A percentile compares a stretch with the other conserved stretches of the same genome.
These are phyloP conservation scores for Spinibarbus caldwelli DNA, from an alignment of 2,797 vertebrate genomes.

Conservation along the genomic window DNA sequence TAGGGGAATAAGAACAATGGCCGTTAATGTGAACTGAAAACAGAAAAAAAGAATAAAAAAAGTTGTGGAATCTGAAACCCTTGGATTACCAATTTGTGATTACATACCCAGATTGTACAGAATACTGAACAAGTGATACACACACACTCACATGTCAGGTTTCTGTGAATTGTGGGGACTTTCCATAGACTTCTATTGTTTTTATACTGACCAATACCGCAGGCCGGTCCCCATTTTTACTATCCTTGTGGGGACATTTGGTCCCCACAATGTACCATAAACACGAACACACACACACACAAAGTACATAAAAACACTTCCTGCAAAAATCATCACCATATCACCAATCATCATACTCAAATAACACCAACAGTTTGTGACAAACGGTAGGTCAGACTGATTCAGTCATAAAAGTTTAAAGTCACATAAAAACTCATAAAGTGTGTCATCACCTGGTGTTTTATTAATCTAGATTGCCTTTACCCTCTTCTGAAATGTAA, in stretches of 20 bases:
- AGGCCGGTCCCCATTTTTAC: no score
- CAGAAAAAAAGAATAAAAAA: neutral
- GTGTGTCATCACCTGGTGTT: neutral
- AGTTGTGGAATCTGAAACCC: neutral
- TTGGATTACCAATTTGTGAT: neutral
- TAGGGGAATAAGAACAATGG: neutral
- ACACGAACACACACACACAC: no score
- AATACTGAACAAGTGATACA: no score
- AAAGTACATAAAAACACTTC: neutral
- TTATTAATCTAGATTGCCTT: neutral
- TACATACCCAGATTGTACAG: neutral
- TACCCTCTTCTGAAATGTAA: neutral
- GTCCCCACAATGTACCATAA: accelerated
- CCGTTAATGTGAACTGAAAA: neutral
- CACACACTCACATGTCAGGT: neutral
- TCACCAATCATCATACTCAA: neutral
- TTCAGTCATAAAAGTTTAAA: conserved; percentile 6
- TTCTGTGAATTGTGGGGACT: no score
- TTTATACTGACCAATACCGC: no score
- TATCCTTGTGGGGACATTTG: no score
- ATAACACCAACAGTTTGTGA: neutral
- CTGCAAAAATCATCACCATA: neutral
- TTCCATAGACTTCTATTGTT: no score
- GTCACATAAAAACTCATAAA: neutral
- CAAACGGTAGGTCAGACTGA: neutral